Evolutionary conservation across 2,113 vertebrate species (phyloP), one percentile per base, ranked within the genome.

Genomic region (Psittacara wagleri): DNA sequence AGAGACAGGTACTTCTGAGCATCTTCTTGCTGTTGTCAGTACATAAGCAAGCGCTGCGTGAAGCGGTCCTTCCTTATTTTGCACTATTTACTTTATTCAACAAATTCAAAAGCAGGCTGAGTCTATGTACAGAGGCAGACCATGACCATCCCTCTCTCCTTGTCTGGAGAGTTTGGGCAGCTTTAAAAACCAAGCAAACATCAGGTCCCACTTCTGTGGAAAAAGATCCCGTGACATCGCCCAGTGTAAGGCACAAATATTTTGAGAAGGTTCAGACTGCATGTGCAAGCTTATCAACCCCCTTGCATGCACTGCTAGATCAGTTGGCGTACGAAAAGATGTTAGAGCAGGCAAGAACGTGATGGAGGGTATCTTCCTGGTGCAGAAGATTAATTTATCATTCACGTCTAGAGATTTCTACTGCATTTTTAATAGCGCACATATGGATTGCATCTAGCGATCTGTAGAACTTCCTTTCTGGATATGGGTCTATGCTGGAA

Each of bases 171-270:
- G 48, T 78, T 39, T 35, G 55, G 37, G 28, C 68, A 55, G 69
- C 69, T 92, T 75, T 82, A 64, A 72, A 93, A 90, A 91, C 69
- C 73, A 94, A 83, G 57, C 33, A 79, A 95, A 86, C 19, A 75
- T 9, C 51, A 88, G 73, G 67, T 64, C 37, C 33, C 8, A 37
- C 61, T 90, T 78, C 35, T 75, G 29, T 33, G 76, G 84, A 85
- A 94, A 87, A 14, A 83, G 31, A 91, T 69, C 84, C 63, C 43
- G 52, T 78, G 61, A 64, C 48, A 44, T 7, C 39, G 57, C 43
- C 73, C 66, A 90, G 27, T 3, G 1, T 12, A 85, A 92, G 27
- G 57, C 90, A 93, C 66, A 92, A 79, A 69, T 57, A 84, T 73
- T 85, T 76, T 69, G 70, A 85, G 55, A 79, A 49, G n/a, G 43